Conservation (phyloP, 1,140 invertebrate species). For the Lasioglossum baleicum region DNA sequence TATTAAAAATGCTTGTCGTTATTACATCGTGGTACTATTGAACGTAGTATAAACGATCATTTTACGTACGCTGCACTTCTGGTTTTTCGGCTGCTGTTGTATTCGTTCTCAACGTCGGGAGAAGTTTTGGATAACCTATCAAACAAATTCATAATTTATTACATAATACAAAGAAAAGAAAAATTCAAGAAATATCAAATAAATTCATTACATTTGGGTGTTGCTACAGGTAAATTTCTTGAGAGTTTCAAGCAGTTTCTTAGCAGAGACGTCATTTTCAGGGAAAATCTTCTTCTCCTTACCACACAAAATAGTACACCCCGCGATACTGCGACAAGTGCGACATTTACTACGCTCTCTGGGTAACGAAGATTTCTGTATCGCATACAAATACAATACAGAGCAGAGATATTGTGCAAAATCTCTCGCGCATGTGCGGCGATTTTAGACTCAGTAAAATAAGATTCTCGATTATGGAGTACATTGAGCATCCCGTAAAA, state of each 20-base stretch:
- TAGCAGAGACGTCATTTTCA: constrained; percentile 53
- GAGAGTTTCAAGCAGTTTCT: constrained; percentile 53
- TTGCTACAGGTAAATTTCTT: constrained; percentile 18
- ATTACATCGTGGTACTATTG: neutral
- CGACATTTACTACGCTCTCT: neutral
- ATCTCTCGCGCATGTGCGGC: too few relatives aligned
- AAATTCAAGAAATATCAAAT: neutral
- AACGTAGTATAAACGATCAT: constrained; percentile 46
- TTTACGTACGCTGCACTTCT: constrained; percentile 56
- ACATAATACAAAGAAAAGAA: constrained; percentile 44
- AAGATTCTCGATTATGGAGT: too few relatives aligned
- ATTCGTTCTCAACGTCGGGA: constrained; percentile 23
- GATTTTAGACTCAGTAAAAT: too few relatives aligned
- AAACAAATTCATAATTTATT: constrained; percentile 39
- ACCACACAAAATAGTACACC: neutral
- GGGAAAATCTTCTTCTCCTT: neutral
- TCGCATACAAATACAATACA: too few relatives aligned
- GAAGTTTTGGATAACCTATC: constrained; percentile 52
- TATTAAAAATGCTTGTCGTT: constrained; percentile 70
- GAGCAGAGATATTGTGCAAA: too few relatives aligned
- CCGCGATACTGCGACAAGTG: neutral
- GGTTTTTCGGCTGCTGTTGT: constrained; percentile 37
- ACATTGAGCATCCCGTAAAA: too few relatives aligned
- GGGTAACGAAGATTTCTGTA: neutral
- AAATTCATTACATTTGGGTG: constrained; percentile 48